These are phyloP conservation scores for Lates japonicus DNA, from an alignment of 2,797 vertebrate species.

Conservation along the genomic window DNA sequence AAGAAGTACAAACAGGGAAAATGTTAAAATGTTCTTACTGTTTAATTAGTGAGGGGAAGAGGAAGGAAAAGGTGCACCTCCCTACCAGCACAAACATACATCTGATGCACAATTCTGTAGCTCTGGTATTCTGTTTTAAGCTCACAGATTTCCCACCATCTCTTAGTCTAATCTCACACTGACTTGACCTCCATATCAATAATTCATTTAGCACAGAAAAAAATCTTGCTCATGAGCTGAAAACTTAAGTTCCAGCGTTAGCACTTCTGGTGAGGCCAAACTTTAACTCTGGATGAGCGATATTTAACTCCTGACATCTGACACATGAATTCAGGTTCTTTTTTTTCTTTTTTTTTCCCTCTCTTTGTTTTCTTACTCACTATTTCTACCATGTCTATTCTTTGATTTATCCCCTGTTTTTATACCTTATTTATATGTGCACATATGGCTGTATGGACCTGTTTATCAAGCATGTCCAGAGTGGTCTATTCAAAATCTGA, in stretches of 20 bases:
- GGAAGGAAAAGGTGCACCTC: constrained; percentile 19
- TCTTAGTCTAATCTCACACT: constrained; percentile 67
- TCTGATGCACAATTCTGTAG: constrained; percentile 19
- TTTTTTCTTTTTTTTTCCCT: not conserved
- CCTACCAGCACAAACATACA: constrained; percentile 22
- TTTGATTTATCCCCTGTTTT: not conserved
- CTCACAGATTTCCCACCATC: constrained; percentile 53
- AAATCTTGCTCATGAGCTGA: constrained; percentile 47
- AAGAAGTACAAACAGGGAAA: not conserved
- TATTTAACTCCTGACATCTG: constrained; percentile 30
- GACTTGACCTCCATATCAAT: constrained; percentile 76
- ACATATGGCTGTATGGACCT: not conserved
- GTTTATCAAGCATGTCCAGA: constrained; percentile 1
- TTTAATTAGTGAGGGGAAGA: constrained; percentile 9
- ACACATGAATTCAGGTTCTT: constrained; percentile 4
- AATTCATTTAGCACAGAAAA: constrained; percentile 66
- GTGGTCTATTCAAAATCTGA: not conserved
- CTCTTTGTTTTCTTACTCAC: not conserved
- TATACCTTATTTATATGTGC: not conserved
- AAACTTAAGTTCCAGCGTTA: constrained; percentile 64
- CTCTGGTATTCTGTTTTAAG: constrained; percentile 71
- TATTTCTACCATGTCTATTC: not conserved
- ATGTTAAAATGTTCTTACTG: not conserved
- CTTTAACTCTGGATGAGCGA: constrained; percentile 43
- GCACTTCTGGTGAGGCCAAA: constrained; percentile 58